Conservation (phyloP, 2,888 invertebrate genomes). For the Tipula helvola region DNA sequence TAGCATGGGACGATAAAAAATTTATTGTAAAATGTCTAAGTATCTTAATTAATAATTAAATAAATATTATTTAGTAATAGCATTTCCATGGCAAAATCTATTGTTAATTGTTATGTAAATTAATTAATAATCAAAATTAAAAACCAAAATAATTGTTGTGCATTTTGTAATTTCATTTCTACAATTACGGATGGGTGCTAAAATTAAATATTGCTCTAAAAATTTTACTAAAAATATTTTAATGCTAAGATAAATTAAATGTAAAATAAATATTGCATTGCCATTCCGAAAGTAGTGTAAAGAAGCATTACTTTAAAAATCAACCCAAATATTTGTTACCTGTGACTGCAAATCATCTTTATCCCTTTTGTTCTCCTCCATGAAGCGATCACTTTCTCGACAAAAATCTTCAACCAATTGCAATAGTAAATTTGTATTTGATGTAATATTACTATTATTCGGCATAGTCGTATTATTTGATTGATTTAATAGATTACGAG, state of each 20-base stretch:
- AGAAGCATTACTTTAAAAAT: neutral
- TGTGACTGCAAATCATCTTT: slow-evolving; percentile 61
- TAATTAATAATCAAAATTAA: neutral
- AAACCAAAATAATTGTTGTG: neutral
- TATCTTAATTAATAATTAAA: neutral
- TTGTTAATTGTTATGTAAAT: neutral
- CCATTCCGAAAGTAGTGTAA: neutral
- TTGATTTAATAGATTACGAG: slow-evolving; percentile 28
- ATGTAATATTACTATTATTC: slow-evolving; percentile 14
- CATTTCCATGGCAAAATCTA: neutral
- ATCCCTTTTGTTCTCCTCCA: slow-evolving; percentile 52
- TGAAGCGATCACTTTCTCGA: slow-evolving; percentile 43
- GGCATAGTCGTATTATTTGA: slow-evolving; percentile 19
- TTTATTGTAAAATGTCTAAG: too few relatives aligned
- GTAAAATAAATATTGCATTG: neutral
- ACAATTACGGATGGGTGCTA: neutral
- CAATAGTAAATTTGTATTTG: slow-evolving; percentile 32
- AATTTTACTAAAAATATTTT: neutral
- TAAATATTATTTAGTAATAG: neutral
- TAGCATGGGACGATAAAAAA: too few relatives aligned
- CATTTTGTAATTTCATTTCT: neutral
- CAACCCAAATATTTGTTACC: slow-evolving; percentile 36
- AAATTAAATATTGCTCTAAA: neutral
- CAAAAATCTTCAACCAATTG: slow-evolving; percentile 51
- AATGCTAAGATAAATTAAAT: neutral